phyloP scores from a whole-genome alignment of 1,140 invertebrate species.

The Pseudoatta argentina region DNA sequence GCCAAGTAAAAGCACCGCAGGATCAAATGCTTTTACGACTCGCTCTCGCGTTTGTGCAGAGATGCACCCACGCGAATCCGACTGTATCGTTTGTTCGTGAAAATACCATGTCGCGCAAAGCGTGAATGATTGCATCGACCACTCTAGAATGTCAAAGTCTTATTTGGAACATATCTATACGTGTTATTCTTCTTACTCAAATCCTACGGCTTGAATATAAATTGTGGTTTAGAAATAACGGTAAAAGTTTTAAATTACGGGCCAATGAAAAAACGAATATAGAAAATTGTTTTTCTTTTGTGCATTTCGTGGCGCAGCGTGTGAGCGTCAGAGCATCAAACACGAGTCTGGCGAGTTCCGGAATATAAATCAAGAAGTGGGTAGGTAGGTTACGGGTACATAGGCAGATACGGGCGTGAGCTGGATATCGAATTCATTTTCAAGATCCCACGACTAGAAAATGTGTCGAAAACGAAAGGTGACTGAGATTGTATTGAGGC shows the following conservation, averaged over 20 bases:
- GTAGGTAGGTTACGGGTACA: slow-evolving; percentile 2
- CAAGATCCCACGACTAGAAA: neutral
- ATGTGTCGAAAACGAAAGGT: slow-evolving; percentile 8
- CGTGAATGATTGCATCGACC: neutral
- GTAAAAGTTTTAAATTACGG: neutral
- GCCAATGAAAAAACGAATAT: neutral
- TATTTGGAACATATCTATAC: neutral
- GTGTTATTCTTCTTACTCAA: neutral
- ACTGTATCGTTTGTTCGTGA: slow-evolving; percentile 6
- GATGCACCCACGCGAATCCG: slow-evolving; percentile 8
- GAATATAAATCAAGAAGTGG: slow-evolving; percentile 61
- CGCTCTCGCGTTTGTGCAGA: slow-evolving; percentile 8
- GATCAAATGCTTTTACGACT: slow-evolving; percentile 43
- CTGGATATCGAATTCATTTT: slow-evolving; percentile 57
- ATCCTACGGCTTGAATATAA: neutral
- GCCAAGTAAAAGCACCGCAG: slow-evolving; percentile 44
- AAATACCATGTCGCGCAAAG: slow-evolving; percentile 24
- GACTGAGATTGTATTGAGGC: neutral
- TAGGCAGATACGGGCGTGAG: slow-evolving; percentile 29
- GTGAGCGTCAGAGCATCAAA: slow-evolving; percentile 34
- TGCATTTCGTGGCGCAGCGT: neutral
- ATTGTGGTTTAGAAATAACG: neutral
- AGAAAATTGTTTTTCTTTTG: neutral
- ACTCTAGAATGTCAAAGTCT: slow-evolving; percentile 1
- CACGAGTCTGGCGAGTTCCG: slow-evolving; percentile 6